Base-by-base conservation (phyloP, 23 tunicate species). In the Ascidia mentula region DNA sequence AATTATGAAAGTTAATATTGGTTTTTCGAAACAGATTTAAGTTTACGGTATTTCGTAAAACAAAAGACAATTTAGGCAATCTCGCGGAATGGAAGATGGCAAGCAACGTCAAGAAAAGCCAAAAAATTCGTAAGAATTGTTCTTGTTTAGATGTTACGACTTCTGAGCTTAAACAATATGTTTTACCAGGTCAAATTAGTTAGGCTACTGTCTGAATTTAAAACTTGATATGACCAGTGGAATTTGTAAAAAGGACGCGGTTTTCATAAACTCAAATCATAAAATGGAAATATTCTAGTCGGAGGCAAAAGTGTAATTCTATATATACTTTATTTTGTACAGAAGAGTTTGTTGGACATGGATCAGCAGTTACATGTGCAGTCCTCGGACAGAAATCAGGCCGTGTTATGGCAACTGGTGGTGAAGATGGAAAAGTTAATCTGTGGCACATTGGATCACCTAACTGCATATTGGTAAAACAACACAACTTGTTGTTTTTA, bases 401-500 rank as follows among this genome's bases (percentile, higher is more conserved):
- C 18, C 85, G 89, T 34, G 92, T 92, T 7, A 73, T 92, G 97
- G 91, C 97, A 6, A 87, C 92, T 33, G 98, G 98, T 26, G 98
- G 98, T 18, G 98, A 88, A 53, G 94, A 93, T 80, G 98, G 98
- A 17, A 84, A 85, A 69, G 89, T 93, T 20, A 88, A 88, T 60
- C 72, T 88, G 45, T 93, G 93, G 93, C 89, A 86, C 38, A 73
- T 93, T 46, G 91, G 91, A 12, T 83, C 92, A 59, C 90, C 98
- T 8, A 78, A 84, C 26, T 82, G 88, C 71, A 87, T 92, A 28
- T 72, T 92, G 97, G 91, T 87, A 72, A 34, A n/a, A n/a, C n/a
- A n/a, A n/a, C n/a, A n/a, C n/a, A n/a, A n/a, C n/a, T n/a, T n/a
- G n/a, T n/a, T n/a, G n/a, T n/a, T n/a, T n/a, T n/a, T n/a, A n/a